These are phyloP conservation scores for Ophonus ardosiacus DNA, from an alignment of 2,888 invertebrate species.

Conservation along the genomic window DNA sequence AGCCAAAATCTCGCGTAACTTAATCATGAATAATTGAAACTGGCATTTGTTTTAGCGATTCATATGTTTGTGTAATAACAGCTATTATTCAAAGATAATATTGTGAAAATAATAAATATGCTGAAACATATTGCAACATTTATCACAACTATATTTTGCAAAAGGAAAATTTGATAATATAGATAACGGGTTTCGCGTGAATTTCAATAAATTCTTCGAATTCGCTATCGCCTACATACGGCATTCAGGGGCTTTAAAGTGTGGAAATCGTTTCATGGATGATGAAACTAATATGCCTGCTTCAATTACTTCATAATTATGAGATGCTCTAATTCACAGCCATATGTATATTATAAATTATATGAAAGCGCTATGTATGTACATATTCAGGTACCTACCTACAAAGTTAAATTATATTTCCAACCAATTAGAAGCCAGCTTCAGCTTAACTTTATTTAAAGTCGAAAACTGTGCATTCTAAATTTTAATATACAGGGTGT, in stretches of 20 bases:
- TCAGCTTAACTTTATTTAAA: too few relatives aligned
- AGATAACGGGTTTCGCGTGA: background rate
- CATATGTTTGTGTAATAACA: background rate
- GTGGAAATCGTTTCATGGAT: slow-evolving; percentile 16
- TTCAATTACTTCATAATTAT: background rate
- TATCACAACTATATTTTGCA: background rate
- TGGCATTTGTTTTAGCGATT: background rate
- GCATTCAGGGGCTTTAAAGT: background rate
- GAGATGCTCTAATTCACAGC: background rate
- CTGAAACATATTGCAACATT: background rate
- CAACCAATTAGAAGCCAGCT: too few relatives aligned
- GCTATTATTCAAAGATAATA: background rate
- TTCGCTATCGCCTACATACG: background rate
- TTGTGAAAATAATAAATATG: background rate
- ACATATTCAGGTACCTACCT: too few relatives aligned
- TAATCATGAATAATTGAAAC: background rate
- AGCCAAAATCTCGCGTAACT: background rate
- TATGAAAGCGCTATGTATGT: background rate
- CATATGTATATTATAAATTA: background rate
- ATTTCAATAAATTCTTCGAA: background rate
- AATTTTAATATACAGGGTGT: too few relatives aligned
- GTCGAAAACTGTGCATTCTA: too few relatives aligned
- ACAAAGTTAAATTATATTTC: too few relatives aligned
- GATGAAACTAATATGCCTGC: background rate
- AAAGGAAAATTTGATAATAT: slow-evolving; percentile 4